These are phyloP conservation scores for Atrichornis clamosus DNA, from an alignment of 2,113 vertebrate species.

Conservation along the genomic window DNA sequence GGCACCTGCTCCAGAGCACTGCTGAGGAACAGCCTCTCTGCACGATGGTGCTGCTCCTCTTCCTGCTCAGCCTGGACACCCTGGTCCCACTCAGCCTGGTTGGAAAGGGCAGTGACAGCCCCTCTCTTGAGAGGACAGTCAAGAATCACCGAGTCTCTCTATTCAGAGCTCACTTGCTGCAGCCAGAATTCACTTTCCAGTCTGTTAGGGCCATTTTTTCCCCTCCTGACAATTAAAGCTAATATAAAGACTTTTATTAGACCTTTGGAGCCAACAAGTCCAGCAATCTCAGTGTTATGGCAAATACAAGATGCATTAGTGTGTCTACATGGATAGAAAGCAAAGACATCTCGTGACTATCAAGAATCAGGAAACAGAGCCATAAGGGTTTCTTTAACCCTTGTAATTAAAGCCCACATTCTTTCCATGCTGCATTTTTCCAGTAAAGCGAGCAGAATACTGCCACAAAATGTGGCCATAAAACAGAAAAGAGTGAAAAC, in stretches of 20 bases:
- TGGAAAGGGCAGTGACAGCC: not conserved
- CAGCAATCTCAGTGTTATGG: not conserved
- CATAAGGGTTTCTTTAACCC: slow-evolving; percentile 28
- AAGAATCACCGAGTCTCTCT: not conserved
- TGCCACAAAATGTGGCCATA: not conserved
- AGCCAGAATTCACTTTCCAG: not conserved
- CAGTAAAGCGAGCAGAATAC: not conserved
- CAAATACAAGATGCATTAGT: slow-evolving; percentile 41
- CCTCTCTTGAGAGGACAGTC: not conserved
- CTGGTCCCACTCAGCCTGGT: not conserved
- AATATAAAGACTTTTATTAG: slow-evolving; percentile 40
- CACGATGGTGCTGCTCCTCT: rapidly evolving
- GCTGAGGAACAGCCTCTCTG: not conserved
- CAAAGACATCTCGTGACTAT: not conserved
- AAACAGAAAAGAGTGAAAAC: slow-evolving; percentile 8
- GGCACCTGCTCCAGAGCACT: not conserved
- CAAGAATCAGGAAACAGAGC: slow-evolving; percentile 15
- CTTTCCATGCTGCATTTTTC: slow-evolving; percentile 13
- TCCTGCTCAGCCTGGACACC: not conserved
- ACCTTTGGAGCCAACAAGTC: slow-evolving; percentile 39
- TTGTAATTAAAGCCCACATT: slow-evolving; percentile 21
- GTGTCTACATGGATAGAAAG: slow-evolving; percentile 1
- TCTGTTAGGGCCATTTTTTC: not conserved
- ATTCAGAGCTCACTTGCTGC: not conserved
- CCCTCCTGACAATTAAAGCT: not conserved